A percentile compares a stretch with the other conserved stretches of the same genome.
Evolutionary conservation across 2,797 vertebrate species (phyloP).

Genomic region (Parambassis ranga): DNA sequence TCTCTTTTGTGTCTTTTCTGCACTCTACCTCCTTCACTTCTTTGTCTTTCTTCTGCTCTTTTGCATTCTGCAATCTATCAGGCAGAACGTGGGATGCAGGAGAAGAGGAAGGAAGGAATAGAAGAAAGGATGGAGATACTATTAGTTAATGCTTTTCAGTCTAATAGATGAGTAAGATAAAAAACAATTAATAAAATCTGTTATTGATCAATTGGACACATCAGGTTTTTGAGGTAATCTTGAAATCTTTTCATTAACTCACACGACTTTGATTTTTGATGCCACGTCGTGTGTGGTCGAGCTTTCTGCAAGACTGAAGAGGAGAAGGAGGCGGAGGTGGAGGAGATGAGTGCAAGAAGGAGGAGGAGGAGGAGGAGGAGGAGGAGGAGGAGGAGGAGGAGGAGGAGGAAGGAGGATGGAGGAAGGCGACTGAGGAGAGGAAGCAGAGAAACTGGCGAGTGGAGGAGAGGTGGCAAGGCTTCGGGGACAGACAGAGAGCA

Average conservation of each 20-base stretch:
- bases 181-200: no score
- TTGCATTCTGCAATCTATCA: slow-evolving; percentile 1
- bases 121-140: not conserved
- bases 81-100: not conserved
- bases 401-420: slow-evolving; percentile 32
- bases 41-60: not conserved
- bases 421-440: slow-evolving; percentile 57
- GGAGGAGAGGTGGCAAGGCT: slow-evolving; percentile 85
- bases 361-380: slow-evolving; percentile 11
- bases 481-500: slow-evolving; percentile 80
- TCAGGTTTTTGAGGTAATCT: not conserved
- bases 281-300: slow-evolving; percentile 51
- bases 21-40: slow-evolving; percentile 1
- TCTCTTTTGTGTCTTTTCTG: slow-evolving; percentile 16
- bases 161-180: no score
- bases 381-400: slow-evolving; percentile 3
- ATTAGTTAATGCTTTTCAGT: not conserved
- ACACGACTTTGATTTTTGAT: not conserved
- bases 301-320: slow-evolving; percentile 38
- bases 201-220: not conserved
- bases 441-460: slow-evolving; percentile 75
- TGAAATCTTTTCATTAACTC: slow-evolving; percentile 18
- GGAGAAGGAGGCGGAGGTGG: slow-evolving; percentile 16
- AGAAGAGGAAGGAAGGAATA: not conserved
- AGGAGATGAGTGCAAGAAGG: slow-evolving; percentile 12